Evolutionary conservation across 2,113 vertebrate genomes (phyloP).

Genomic region (Thamnaconus septentrionalis): DNA sequence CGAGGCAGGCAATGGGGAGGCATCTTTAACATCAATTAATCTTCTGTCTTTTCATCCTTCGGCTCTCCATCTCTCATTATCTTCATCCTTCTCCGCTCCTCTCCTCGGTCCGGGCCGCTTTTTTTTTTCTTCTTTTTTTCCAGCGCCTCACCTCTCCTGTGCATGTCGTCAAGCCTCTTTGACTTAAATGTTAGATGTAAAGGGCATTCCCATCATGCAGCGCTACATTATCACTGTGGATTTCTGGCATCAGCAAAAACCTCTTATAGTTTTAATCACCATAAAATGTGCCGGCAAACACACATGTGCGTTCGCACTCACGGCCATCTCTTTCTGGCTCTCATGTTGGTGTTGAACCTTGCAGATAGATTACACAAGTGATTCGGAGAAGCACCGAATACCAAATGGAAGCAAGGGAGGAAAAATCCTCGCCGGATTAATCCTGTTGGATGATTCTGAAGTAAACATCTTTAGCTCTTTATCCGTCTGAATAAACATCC

Average conservation of each 20-base stretch:
- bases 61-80: constrained; percentile 23
- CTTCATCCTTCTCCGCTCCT: constrained; percentile 13
- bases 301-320: constrained; percentile 16
- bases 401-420: too few species aligned
- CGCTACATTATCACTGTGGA: constrained; percentile 49
- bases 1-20: constrained; percentile 25
- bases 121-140: not conserved
- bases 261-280: constrained; percentile 53
- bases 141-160: not conserved
- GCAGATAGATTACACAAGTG: not conserved
- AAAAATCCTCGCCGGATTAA: too few species aligned
- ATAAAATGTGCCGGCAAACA: constrained; percentile 29
- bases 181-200: constrained; percentile 49
- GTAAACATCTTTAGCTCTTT: too few species aligned
- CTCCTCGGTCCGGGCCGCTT: not conserved
- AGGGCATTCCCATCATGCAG: constrained; percentile 67
- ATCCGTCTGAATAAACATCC: too few species aligned
- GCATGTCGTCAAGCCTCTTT: constrained; percentile 23
- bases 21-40: constrained; percentile 67
- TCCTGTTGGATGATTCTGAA: too few species aligned
- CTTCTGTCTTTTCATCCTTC: constrained; percentile 29
- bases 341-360: not conserved
- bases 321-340: constrained; percentile 15
- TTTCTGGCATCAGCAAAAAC: constrained; percentile 60
- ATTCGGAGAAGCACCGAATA: too few species aligned